Percentiles rank a stretch among this genome's conserved stretches.
Conservation (phyloP, 2,888 invertebrate genomes). For the Troides helena region DNA sequence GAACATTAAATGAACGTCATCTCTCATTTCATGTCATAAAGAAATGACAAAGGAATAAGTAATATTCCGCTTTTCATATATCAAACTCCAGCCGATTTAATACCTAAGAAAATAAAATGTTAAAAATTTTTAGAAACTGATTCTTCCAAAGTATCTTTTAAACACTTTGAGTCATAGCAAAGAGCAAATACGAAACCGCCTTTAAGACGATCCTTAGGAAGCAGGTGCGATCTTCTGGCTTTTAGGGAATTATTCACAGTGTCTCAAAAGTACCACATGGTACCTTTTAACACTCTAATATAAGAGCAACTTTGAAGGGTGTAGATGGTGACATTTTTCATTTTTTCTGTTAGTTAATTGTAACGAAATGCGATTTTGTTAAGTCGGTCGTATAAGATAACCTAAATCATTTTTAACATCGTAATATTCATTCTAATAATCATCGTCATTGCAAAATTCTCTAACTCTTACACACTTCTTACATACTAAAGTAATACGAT, state of each 20-base stretch:
- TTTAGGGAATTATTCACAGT: constrained; percentile 28
- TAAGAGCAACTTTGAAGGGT: constrained; percentile 14
- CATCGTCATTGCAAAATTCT: too few species aligned
- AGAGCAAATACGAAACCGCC: constrained; percentile 15
- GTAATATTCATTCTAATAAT: too few species aligned
- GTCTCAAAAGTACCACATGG: constrained; percentile 26
- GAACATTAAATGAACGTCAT: too few species aligned
- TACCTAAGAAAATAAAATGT: neutral
- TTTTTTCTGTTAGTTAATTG: neutral
- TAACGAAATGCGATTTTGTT: neutral
- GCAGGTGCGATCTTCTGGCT: constrained; percentile 27
- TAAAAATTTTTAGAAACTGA: neutral
- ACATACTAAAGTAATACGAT: too few species aligned
- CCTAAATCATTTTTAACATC: neutral
- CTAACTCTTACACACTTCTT: too few species aligned
- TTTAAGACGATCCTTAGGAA: constrained; percentile 21
- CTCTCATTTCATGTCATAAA: too few species aligned
- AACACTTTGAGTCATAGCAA: neutral
- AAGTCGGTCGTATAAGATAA: neutral
- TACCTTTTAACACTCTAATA: constrained; percentile 28
- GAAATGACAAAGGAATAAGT: too few species aligned
- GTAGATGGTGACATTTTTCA: neutral
- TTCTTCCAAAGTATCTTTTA: neutral
- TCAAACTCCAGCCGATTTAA: neutral
- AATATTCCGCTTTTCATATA: too few species aligned